These are phyloP conservation scores for Ganaspis sp. DNA, from an alignment of 1,140 invertebrate species.

Conservation along the genomic window DNA sequence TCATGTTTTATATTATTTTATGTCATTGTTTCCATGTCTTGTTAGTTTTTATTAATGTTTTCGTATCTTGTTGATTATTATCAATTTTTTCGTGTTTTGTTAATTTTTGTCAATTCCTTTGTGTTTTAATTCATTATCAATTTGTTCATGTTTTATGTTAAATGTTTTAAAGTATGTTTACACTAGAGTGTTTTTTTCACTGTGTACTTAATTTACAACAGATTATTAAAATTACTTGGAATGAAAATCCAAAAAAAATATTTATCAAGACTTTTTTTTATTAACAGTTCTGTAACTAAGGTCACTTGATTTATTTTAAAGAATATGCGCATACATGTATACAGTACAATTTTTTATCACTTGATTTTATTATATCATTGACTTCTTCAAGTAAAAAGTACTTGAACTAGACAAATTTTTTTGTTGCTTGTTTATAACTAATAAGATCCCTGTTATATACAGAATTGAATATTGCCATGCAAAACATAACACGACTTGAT, in stretches of 20 bases:
- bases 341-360: not conserved
- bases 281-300: not conserved
- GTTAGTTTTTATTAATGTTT: no score
- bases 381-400: not conserved
- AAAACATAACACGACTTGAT: not conserved
- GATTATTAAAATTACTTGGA: no score
- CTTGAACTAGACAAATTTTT: not conserved
- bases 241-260: not conserved
- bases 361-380: constrained; percentile 2
- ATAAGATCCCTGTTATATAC: not conserved
- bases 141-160: no score
- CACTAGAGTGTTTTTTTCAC: no score
- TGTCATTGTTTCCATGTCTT: no score
- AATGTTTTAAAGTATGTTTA: no score
- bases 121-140: no score
- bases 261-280: not conserved
- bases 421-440: not conserved
- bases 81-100: no score
- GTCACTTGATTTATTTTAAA: constrained; percentile 11
- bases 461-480: not conserved
- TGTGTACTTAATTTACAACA: no score
- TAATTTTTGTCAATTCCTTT: no score
- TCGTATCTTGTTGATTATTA: no score
- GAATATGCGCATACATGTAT: not conserved
- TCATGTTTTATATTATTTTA: no score